Evolutionary conservation across 2,888 invertebrate genomes (phyloP).

Genomic region (Ypsolopha scabrella): DNA sequence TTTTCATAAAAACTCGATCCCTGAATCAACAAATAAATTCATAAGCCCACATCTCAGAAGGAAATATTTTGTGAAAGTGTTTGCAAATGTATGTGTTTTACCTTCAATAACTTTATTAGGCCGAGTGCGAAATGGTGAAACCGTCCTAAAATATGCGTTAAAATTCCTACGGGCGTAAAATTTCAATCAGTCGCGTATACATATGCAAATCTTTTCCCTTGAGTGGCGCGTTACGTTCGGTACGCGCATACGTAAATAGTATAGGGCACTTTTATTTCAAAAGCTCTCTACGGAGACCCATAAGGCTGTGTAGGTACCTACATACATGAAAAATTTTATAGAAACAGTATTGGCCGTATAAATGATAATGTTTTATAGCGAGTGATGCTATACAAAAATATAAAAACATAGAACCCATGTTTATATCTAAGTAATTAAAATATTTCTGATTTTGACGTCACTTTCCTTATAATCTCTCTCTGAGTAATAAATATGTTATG

Average conservation of each 20-base stretch:
- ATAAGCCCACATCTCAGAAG: too few relatives aligned
- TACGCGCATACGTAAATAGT: slow-evolving; percentile 1
- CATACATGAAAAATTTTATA: too few relatives aligned
- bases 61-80: not conserved
- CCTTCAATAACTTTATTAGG: slow-evolving; percentile 32
- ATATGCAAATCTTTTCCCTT: slow-evolving; percentile 41
- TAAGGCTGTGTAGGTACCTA: too few relatives aligned
- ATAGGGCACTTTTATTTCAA: not conserved
- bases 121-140: slow-evolving; percentile 37
- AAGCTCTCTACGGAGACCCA: not conserved
- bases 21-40: too few relatives aligned
- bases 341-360: too few relatives aligned
- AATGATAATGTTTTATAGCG: too few relatives aligned
- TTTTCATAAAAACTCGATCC: not conserved
- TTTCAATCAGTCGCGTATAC: slow-evolving; percentile 63
- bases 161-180: slow-evolving; percentile 55
- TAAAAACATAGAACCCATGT: too few relatives aligned
- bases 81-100: not conserved
- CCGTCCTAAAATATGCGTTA: slow-evolving; percentile 54
- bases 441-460: too few relatives aligned
- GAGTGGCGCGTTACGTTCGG: not conserved
- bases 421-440: too few relatives aligned
- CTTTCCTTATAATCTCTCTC: too few relatives aligned
- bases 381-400: too few relatives aligned
- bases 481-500: too few relatives aligned